Evolutionary conservation across 1,140 invertebrate genomes (phyloP).

Genomic region (Macrosteles quadrilineatus): DNA sequence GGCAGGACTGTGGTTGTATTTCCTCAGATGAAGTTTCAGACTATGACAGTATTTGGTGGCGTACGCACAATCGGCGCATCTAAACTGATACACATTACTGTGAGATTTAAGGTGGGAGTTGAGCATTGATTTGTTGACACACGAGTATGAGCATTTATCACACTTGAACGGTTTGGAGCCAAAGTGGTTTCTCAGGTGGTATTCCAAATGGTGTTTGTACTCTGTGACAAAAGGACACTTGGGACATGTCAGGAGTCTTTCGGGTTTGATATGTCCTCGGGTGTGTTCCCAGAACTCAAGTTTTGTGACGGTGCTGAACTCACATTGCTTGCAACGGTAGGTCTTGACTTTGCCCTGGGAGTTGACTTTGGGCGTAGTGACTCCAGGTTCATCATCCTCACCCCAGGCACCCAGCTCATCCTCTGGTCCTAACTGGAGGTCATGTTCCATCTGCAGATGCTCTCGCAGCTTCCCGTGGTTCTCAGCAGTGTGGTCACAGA

Average conservation of each 20-base stretch:
- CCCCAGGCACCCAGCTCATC: conserved; percentile 52
- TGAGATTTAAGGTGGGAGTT: conserved; percentile 99
- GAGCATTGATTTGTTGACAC: conserved; percentile 99
- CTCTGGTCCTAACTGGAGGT: conserved; percentile 16
- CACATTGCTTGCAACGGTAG: conserved; percentile 92
- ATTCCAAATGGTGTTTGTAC: conserved; percentile 98
- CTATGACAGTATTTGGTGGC: conserved; percentile 98
- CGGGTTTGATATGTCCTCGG: conserved; percentile 87
- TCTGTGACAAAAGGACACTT: conserved; percentile 97
- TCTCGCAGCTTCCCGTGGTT: conserved; percentile 32
- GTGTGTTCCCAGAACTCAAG: conserved; percentile 92
- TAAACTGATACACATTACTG: conserved; percentile 94
- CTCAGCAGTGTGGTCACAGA: conserved; percentile 40
- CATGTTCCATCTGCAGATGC: conserved; percentile 37
- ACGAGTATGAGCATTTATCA: conserved; percentile 85
- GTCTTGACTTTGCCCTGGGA: conserved; percentile 79
- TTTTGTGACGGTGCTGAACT: conserved; percentile 82
- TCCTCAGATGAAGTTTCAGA: conserved; percentile 92
- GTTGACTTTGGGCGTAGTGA: conserved; percentile 71
- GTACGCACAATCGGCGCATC: conserved; percentile 94
- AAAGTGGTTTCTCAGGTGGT: conserved; percentile 94
- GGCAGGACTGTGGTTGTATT: conserved; percentile 87
- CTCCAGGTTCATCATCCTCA: conserved; percentile 63
- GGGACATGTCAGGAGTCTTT: conserved; percentile 88
- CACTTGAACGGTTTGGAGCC: conserved; percentile 98